Percentiles rank a stretch among this genome's conserved stretches.
These are phyloP conservation scores for Heteractis magnifica DNA, from an alignment of 92 coral and sea anemone species.

Conservation along the genomic window DNA sequence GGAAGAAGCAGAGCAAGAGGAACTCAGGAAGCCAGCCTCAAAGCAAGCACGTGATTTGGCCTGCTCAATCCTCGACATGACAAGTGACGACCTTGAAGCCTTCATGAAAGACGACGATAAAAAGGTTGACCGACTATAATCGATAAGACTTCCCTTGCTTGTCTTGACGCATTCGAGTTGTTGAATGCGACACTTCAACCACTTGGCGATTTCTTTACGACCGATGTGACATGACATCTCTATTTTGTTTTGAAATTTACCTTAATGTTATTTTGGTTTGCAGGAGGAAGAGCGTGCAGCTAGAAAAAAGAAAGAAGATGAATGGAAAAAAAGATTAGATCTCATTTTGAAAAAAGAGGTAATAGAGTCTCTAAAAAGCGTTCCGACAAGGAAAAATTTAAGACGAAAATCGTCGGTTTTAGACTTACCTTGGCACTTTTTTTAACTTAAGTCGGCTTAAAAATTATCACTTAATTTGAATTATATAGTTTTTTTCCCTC, in stretches of 20 bases:
- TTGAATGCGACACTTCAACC: background rate
- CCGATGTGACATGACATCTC: too few relatives aligned
- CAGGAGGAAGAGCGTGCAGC: constrained; percentile 40
- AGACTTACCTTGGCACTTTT: background rate
- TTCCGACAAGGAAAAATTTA: background rate
- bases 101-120: constrained; percentile 57
- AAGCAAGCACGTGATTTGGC: constrained; percentile 74
- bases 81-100: constrained; percentile 63
- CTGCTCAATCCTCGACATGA: constrained; percentile 76
- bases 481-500: background rate
- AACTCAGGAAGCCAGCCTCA: constrained; percentile 50
- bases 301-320: constrained; percentile 43
- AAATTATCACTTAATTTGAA: background rate
- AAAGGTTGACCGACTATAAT: background rate
- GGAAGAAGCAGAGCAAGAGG: constrained; percentile 40
- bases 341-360: constrained; percentile 56
- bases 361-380: background rate
- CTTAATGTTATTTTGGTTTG: background rate
- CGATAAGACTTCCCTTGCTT: background rate
- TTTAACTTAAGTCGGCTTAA: background rate
- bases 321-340: constrained; percentile 67
- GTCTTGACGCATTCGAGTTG: background rate
- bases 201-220: background rate
- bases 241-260: too few relatives aligned
- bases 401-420: background rate